Base-by-base conservation (phyloP, 2,797 vertebrate species). In the Falco peregrinus region DNA sequence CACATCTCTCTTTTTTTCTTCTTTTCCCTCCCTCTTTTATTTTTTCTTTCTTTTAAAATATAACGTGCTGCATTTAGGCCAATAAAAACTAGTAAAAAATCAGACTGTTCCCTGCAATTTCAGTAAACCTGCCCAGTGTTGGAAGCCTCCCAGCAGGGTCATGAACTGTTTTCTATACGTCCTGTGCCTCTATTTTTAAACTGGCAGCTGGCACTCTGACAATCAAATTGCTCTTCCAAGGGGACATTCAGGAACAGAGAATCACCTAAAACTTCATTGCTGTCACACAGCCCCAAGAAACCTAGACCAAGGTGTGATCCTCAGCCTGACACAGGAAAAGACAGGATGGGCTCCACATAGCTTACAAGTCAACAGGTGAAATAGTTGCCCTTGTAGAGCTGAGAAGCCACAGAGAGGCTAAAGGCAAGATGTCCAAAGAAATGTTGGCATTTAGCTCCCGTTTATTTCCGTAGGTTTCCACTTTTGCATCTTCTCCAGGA, bases 101-200 rank as follows among this genome's bases (percentile, higher is more conserved):
- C 67, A 75, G 76, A 50, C 68, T 18, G 67, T 95, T 96, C 91
- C 59, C 87, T 95, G 43, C 63, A 88, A 90, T 71, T 90, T 88
- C 71, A 71, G 74, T 60, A 77, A 82, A 93, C 61, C n/a, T 93
- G 78, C 78, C 82, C 53, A 35, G 82, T 29, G 75, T 24, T 95
- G 93, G 93, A 96, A 65, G 45, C 35, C 63, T 96, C 80, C 86
- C 89, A 90, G 67, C 29, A 85, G 71, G 89, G 93, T 96, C 91
- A 74, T 47, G 65, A 87, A 81, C 78, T 84, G 56, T 69, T 78
- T 89, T 77, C 79, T 89, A 67, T 92, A 84, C 1, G 7, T 63
- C 67, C 43, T 50, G 48, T 81, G 75, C 25, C 33, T 87, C 89
- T 95, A 91, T 89, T 91, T 95, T 94, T 89, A 83, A 50, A 39